These are phyloP conservation scores for Rhynchophorus ferrugineus DNA, from an alignment of 1,140 invertebrate genomes.

Conservation along the genomic window DNA sequence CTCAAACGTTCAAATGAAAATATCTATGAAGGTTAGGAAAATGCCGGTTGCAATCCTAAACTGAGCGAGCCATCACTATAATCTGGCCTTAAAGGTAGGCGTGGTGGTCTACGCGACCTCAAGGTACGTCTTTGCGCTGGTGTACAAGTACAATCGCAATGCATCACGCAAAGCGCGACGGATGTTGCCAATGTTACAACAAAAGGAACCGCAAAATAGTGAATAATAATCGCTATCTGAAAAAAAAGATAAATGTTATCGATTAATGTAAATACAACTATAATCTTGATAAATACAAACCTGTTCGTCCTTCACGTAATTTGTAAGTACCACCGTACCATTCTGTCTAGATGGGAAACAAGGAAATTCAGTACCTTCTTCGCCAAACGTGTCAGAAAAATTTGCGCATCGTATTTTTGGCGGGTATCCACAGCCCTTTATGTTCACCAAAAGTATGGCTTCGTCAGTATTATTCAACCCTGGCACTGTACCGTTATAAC, in stretches of 20 bases:
- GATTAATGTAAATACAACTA: background rate
- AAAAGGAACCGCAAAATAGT: constrained; percentile 74
- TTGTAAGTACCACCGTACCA: constrained; percentile 68
- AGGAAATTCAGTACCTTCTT: constrained; percentile 67
- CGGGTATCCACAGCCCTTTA: constrained; percentile 85
- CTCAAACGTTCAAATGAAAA: background rate
- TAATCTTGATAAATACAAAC: constrained; percentile 20
- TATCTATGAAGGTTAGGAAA: constrained; percentile 6
- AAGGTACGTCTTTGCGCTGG: constrained; percentile 12
- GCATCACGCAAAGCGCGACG: constrained; percentile 73
- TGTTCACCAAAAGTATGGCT: constrained; percentile 66
- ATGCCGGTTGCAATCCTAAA: constrained; percentile 14
- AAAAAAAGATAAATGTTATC: too few species aligned
- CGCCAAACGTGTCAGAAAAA: constrained; percentile 68
- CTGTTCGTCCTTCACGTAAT: constrained; percentile 71
- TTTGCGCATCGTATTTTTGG: constrained; percentile 75
- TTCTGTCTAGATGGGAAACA: constrained; percentile 80
- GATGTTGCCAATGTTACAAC: constrained; percentile 74
- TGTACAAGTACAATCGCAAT: constrained; percentile 52
- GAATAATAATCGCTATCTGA: constrained; percentile 57
- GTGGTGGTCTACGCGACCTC: constrained; percentile 13
- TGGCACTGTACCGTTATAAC: constrained; percentile 49
- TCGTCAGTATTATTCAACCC: constrained; percentile 44
- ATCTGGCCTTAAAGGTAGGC: constrained; percentile 15
- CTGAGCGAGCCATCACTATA: constrained; percentile 19